Conservation (phyloP, 2,113 vertebrate species). For the Choloepus hoffmanni region DNA sequence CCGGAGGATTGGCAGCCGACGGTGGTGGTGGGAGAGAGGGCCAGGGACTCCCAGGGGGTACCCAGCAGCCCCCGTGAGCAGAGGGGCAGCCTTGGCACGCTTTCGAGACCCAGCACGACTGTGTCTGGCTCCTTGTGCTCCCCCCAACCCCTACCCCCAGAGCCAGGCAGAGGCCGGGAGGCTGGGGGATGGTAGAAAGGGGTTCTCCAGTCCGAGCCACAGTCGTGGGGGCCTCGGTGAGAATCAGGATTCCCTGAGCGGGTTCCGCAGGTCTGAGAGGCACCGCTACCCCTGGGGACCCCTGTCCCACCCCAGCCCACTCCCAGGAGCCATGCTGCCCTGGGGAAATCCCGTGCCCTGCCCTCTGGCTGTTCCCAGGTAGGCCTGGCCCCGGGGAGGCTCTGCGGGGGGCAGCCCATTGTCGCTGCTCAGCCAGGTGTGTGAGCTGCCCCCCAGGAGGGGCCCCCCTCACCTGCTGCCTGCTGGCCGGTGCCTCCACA, state of each 20-base stretch:
- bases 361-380: constrained; percentile 40
- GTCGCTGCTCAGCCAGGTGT: constrained; percentile 81
- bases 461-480: constrained; percentile 16
- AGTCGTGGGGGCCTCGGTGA: neutral
- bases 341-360: constrained; percentile 20
- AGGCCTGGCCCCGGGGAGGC: neutral
- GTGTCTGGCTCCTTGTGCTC: too few species aligned
- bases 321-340: neutral
- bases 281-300: neutral
- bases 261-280: neutral
- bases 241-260: neutral
- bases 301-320: neutral
- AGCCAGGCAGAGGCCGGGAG: neutral
- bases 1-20: neutral
- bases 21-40: neutral
- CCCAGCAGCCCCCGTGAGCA: neutral
- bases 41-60: neutral
- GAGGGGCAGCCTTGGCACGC: neutral
- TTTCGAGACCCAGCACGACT: too few species aligned
- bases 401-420: constrained; percentile 66
- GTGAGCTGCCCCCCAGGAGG: constrained; percentile 13
- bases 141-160: neutral
- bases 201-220: neutral
- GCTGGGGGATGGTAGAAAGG: neutral
- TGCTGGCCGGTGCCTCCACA: constrained; percentile 23